phyloP scores from a whole-genome alignment of 2,797 vertebrate genomes.

The Etheostoma perlongum region DNA sequence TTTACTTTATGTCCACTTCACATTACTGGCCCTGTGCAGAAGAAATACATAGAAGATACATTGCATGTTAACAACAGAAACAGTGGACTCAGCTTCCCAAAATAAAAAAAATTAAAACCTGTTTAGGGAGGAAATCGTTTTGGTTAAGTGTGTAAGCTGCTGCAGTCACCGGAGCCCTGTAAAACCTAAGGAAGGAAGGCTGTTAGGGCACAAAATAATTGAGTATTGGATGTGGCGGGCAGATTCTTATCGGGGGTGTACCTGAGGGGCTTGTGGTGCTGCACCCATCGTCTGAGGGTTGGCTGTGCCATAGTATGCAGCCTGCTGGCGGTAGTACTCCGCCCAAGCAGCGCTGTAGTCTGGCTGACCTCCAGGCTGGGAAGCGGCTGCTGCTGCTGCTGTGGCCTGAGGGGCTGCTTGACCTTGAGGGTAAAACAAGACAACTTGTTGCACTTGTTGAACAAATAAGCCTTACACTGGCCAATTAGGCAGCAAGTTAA shows the following conservation, averaged over 20 bases:
- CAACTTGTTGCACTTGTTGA: not conserved
- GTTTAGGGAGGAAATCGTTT: slow-evolving; percentile 69
- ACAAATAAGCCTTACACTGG: not conserved
- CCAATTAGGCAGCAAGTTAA: not conserved
- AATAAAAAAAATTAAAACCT: slow-evolving; percentile 89
- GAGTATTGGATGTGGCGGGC: slow-evolving; percentile 77
- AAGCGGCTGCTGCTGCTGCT: slow-evolving; percentile 79
- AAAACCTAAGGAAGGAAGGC: slow-evolving; percentile 77
- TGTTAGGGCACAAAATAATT: slow-evolving; percentile 56
- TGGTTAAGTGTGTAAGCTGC: slow-evolving; percentile 78
- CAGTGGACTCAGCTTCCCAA: slow-evolving; percentile 89
- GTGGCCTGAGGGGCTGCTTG: slow-evolving; percentile 95
- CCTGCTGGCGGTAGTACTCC: slow-evolving; percentile 98
- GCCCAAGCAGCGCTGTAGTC: slow-evolving; percentile 99
- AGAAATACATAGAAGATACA: slow-evolving; percentile 99
- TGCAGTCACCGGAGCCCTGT: slow-evolving; percentile 87
- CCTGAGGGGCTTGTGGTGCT: slow-evolving; percentile 93
- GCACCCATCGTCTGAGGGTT: slow-evolving; percentile 96
- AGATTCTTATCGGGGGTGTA: slow-evolving; percentile 74
- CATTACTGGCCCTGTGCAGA: slow-evolving; percentile 99
- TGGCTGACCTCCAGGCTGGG: slow-evolving; percentile 93
- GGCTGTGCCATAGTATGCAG: slow-evolving; percentile 96
- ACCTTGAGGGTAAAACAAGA: slow-evolving; percentile 78
- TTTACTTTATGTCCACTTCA: slow-evolving; percentile 99
- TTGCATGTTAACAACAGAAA: slow-evolving; percentile 98